Percentiles rank a stretch among this genome's conserved stretches.
These are phyloP conservation scores for Mellilla xanthometata DNA, from an alignment of 2,888 invertebrate genomes.

Conservation along the genomic window DNA sequence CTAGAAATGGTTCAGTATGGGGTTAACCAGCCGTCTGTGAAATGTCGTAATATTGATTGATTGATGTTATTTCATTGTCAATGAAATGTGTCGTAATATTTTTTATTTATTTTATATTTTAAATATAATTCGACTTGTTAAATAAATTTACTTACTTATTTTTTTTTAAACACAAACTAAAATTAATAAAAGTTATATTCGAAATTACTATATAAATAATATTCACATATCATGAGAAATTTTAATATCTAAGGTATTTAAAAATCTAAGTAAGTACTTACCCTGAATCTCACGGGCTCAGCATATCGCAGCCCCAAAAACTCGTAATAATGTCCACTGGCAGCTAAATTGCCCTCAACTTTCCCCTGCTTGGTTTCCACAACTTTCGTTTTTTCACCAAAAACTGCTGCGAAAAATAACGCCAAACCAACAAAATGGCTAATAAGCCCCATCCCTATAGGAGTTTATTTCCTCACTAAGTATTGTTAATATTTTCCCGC, in stretches of 20 bases:
- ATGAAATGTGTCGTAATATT: too few relatives aligned
- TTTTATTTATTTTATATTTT: too few relatives aligned
- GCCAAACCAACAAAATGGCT: constrained; percentile 41
- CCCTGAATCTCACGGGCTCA: constrained; percentile 58
- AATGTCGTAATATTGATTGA: too few relatives aligned
- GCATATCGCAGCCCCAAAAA: constrained; percentile 68
- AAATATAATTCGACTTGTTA: too few relatives aligned
- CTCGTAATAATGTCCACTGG: constrained; percentile 60
- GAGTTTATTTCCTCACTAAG: constrained; percentile 25
- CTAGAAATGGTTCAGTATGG: too few relatives aligned
- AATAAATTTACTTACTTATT: too few relatives aligned
- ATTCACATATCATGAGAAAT: too few relatives aligned
- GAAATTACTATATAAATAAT: too few relatives aligned
- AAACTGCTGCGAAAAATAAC: constrained; percentile 35
- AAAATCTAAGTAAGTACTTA: constrained; percentile 38
- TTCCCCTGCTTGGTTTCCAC: constrained; percentile 63
- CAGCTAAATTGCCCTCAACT: constrained; percentile 59
- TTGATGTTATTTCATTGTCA: too few relatives aligned
- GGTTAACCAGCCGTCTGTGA: too few relatives aligned
- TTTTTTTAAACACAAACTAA: too few relatives aligned
- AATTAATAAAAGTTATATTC: too few relatives aligned
- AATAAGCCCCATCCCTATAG: constrained; percentile 39
- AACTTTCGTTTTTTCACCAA: constrained; percentile 45
- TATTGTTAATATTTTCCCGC: constrained; percentile 23
- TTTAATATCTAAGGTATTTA: background rate